A percentile compares a stretch with the other conserved stretches of the same genome.
Conservation (phyloP, 92 coral and sea anemone species). For the Ricordea florida region DNA sequence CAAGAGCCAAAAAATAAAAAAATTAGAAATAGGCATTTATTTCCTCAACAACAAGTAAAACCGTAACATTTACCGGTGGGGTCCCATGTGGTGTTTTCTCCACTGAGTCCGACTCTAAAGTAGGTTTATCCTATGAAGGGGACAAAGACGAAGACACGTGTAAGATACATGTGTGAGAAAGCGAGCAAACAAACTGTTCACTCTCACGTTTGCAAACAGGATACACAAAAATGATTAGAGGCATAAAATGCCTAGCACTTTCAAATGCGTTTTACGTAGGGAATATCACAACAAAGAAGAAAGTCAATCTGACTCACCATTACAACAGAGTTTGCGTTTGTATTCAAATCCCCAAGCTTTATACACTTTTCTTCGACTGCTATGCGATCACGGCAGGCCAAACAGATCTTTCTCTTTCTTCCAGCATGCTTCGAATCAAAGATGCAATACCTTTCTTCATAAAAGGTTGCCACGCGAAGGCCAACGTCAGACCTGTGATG, state of each 20-base stretch:
- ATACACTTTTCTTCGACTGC: slow-evolving; percentile 36
- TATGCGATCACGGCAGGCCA: slow-evolving; percentile 34
- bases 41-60: slow-evolving; percentile 5
- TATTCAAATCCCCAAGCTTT: slow-evolving; percentile 9
- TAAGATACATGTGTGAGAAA: not conserved
- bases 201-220: not conserved
- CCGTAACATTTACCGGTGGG: slow-evolving; percentile 6
- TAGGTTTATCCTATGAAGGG: slow-evolving; percentile 10
- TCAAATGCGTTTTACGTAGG: not conserved
- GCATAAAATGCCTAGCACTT: slow-evolving; percentile 1
- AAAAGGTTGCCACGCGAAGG: slow-evolving; percentile 12
- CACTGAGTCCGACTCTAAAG: slow-evolving; percentile 7
- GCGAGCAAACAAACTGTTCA: slow-evolving; percentile 11
- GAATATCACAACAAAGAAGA: not conserved
- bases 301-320: slow-evolving; percentile 8
- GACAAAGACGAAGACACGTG: slow-evolving; percentile 8
- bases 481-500: not conserved
- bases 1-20: no score
- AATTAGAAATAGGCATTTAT: slow-evolving; percentile 4
- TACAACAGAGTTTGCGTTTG: not conserved
- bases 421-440: slow-evolving; percentile 16
- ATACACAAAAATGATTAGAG: not conserved
- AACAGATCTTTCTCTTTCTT: slow-evolving; percentile 38
- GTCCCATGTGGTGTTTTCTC: slow-evolving; percentile 4
- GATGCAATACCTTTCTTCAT: slow-evolving; percentile 15